Evolutionary conservation across 2,888 invertebrate species (phyloP).

Genomic region (Cryptophagus acutangulus): DNA sequence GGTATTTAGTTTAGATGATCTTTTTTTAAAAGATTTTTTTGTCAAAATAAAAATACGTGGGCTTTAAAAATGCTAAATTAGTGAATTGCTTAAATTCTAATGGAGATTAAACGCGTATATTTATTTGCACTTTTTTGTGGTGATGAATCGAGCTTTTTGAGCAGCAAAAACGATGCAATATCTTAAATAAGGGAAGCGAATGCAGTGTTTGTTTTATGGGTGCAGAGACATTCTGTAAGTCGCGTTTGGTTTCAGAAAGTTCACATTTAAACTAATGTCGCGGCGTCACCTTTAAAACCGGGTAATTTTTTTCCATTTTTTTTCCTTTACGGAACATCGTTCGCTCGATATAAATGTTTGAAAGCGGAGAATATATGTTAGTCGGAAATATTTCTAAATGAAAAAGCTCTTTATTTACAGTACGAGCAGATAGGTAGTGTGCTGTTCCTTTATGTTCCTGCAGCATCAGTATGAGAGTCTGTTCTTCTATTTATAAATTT

Average conservation of each 20-base stretch:
- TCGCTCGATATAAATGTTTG: constrained; percentile 26
- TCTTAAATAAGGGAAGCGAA: constrained; percentile 10
- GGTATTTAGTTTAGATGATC: too few relatives aligned
- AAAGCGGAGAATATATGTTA: constrained; percentile 18
- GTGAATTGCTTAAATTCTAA: too few relatives aligned
- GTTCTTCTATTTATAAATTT: constrained; percentile 21
- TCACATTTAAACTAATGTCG: constrained; percentile 26
- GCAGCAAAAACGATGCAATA: constrained; percentile 8
- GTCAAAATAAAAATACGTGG: too few relatives aligned
- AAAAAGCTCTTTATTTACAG: constrained; percentile 25
- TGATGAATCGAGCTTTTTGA: constrained; percentile 11
- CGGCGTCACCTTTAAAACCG: constrained; percentile 32
- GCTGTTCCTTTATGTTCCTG: constrained; percentile 17
- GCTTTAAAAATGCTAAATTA: too few relatives aligned
- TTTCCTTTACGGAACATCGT: constrained; percentile 24
- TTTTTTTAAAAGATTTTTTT: too few relatives aligned
- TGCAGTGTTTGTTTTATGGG: constrained; percentile 8
- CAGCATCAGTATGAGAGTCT: constrained; percentile 12
- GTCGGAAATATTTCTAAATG: constrained; percentile 27
- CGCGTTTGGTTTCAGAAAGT: constrained; percentile 12
- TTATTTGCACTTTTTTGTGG: too few relatives aligned
- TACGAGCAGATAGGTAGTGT: too few relatives aligned
- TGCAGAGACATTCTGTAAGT: constrained; percentile 5
- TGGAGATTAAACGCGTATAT: too few relatives aligned
- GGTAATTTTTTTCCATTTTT: constrained; percentile 29